Conservation (phyloP, 2,797 vertebrate genomes). For the Zonotrichia albicollis region DNA sequence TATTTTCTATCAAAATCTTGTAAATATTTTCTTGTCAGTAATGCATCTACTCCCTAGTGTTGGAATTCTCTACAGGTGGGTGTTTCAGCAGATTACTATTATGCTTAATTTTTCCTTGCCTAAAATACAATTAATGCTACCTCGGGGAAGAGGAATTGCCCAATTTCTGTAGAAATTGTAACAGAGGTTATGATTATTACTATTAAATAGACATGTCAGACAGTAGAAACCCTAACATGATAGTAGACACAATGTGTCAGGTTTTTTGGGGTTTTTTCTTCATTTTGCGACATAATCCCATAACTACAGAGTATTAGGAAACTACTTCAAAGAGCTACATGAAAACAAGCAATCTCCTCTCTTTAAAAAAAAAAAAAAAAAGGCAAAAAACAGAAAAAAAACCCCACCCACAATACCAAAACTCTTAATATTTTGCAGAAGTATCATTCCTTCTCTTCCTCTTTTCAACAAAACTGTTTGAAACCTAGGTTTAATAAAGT, state of each 20-base stretch:
- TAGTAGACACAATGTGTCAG: neutral
- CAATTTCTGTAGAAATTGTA: neutral
- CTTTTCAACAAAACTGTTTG: neutral
- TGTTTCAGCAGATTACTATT: neutral
- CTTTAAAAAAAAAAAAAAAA: neutral
- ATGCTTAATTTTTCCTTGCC: neutral
- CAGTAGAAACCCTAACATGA: neutral
- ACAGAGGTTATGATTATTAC: neutral
- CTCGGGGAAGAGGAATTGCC: neutral
- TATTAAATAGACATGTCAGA: neutral
- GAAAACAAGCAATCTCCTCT: neutral
- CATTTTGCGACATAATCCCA: neutral
- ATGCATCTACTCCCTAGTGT: neutral
- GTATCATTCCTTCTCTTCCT: neutral
- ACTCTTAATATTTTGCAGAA: neutral
- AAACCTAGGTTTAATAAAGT: neutral
- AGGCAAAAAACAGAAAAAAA: too few relatives aligned
- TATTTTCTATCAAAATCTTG: neutral
- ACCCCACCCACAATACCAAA: neutral
- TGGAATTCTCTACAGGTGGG: neutral
- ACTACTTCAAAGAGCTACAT: neutral
- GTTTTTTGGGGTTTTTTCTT: fast-evolving
- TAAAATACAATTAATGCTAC: neutral
- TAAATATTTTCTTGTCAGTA: neutral
- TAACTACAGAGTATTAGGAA: neutral